Evolutionary conservation across 2,888 invertebrate genomes (phyloP).

Genomic region (Leptogaster cylindrica): DNA sequence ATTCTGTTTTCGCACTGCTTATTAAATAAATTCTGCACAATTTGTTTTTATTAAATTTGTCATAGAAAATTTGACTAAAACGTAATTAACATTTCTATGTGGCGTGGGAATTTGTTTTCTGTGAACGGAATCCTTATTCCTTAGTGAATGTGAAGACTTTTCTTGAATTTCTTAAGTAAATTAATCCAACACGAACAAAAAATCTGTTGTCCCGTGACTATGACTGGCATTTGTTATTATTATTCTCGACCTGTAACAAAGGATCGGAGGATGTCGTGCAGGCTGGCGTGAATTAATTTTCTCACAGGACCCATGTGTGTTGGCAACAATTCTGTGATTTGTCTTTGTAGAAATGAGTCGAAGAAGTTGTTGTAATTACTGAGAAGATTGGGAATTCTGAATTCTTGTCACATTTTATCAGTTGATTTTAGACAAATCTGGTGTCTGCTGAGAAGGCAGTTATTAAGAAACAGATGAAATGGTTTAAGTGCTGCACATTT

Average conservation of each 20-base stretch:
- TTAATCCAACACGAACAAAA: no score
- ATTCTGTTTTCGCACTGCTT: no score
- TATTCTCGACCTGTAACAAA: background rate
- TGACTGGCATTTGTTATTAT: background rate
- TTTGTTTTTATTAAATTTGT: no score
- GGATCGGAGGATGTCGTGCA: background rate
- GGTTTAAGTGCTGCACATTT: no score
- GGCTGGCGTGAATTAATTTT: background rate
- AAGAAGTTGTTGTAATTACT: background rate
- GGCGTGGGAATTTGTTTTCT: no score
- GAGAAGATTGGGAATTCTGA: background rate
- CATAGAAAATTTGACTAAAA: no score
- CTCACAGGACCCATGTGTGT: background rate
- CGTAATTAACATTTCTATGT: no score
- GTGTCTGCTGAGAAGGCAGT: background rate
- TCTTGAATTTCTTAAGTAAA: no score
- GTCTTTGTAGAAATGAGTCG: background rate
- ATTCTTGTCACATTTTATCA: slow-evolving; percentile 2
- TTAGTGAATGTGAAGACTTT: no score
- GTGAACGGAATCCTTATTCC: no score
- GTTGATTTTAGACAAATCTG: background rate
- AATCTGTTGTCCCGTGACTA: no score
- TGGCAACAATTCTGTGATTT: background rate
- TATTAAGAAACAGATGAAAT: background rate
- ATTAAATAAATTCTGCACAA: no score